Conservation (phyloP, 2,797 vertebrate genomes). For the Melanotaenia parkinsoni region DNA sequence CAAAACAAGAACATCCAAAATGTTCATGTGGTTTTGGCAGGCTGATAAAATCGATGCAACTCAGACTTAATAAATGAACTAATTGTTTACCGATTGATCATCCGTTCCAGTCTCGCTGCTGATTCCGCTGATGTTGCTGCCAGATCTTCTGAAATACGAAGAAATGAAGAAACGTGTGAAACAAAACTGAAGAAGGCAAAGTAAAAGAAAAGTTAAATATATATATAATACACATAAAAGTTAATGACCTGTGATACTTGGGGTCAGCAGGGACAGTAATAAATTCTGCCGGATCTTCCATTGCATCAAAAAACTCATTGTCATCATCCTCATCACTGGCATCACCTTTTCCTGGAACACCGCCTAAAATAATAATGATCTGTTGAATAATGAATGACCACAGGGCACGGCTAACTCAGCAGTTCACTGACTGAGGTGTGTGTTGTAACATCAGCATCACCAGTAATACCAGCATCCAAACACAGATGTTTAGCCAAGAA, state of each 20-base stretch:
- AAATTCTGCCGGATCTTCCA: conserved; percentile 89
- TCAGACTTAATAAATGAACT: conserved; percentile 11
- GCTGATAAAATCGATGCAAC: background rate
- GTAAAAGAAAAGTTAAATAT: background rate
- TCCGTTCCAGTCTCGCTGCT: conserved; percentile 93
- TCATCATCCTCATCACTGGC: conserved; percentile 95
- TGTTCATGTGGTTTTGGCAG: background rate
- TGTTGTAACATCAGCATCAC: background rate
- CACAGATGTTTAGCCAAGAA: background rate
- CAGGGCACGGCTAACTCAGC: background rate
- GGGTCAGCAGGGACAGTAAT: conserved; percentile 90
- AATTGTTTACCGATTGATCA: conserved; percentile 88
- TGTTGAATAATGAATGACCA: background rate
- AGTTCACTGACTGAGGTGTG: background rate
- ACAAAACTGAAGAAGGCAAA: background rate
- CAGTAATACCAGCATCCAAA: background rate
- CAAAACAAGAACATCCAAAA: conserved; percentile 2
- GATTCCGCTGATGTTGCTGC: conserved; percentile 93
- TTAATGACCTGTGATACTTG: conserved; percentile 90
- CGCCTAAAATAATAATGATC: conserved; percentile 48
- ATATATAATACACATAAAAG: background rate
- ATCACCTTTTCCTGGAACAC: conserved; percentile 86
- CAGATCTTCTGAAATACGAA: conserved; percentile 86
- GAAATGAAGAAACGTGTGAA: conserved; percentile 6
- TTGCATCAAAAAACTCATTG: conserved; percentile 94